Conservation (phyloP, 1,140 invertebrate species). For the Drosophila truncata region DNA sequence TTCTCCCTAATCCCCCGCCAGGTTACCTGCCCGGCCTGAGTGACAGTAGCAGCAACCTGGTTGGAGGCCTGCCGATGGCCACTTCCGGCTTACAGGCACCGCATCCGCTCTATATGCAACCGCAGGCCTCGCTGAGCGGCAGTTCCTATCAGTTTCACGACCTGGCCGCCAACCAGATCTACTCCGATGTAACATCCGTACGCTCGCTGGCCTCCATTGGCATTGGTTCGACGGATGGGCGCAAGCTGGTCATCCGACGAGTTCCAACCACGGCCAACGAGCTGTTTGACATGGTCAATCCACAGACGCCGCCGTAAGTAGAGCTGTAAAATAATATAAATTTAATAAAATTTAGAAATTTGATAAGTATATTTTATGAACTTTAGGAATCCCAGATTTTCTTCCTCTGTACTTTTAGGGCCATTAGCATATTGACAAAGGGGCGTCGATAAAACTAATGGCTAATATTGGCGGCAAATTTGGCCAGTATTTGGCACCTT, state of each 20-base stretch:
- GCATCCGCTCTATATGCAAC: conserved; percentile 76
- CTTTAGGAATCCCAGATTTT: not conserved
- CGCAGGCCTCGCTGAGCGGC: conserved; percentile 72
- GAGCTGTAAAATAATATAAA: not conserved
- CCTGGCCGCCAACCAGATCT: conserved; percentile 81
- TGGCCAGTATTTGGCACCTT: conserved; percentile 64
- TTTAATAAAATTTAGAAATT: not conserved
- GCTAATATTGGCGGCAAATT: conserved; percentile 66
- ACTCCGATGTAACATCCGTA: conserved; percentile 89
- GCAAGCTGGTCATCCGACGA: conserved; percentile 92
- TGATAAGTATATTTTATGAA: not conserved
- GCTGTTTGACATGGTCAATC: conserved; percentile 92
- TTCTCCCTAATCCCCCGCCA: conserved; percentile 12
- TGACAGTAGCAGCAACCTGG: conserved; percentile 66
- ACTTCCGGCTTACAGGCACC: conserved; percentile 54
- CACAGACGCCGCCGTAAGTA: conserved; percentile 93
- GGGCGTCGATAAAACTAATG: conserved; percentile 48
- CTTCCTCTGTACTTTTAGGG: conserved; percentile 25
- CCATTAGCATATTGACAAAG: conserved; percentile 61
- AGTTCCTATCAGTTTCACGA: conserved; percentile 86
- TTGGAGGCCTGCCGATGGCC: conserved; percentile 40
- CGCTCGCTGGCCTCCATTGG: conserved; percentile 92
- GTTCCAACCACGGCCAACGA: conserved; percentile 93
- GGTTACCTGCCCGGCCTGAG: conserved; percentile 67
- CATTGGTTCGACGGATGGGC: conserved; percentile 94